phyloP scores from a whole-genome alignment of 2,888 invertebrate species.

The Eilema sororculum region DNA sequence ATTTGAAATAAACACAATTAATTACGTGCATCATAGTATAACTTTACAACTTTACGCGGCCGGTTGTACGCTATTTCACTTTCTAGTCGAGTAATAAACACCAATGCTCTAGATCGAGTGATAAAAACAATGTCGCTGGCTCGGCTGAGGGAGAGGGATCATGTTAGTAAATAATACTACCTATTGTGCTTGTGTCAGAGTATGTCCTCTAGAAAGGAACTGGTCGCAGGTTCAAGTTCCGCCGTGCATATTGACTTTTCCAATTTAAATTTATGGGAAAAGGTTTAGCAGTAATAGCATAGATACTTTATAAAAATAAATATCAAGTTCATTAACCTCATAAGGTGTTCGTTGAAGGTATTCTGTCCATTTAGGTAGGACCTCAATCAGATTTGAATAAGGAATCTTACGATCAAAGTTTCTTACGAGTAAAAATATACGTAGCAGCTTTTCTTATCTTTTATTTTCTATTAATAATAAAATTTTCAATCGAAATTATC shows the following conservation, averaged over 20 bases:
- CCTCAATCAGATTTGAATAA: neutral
- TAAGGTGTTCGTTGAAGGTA: neutral
- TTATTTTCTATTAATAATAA: no score
- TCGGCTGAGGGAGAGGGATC: constrained; percentile 49
- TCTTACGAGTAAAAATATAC: neutral
- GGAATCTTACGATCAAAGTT: no score
- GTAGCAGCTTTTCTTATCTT: neutral
- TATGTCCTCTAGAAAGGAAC: neutral
- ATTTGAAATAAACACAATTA: constrained; percentile 70
- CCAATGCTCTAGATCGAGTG: constrained; percentile 27
- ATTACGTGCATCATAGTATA: constrained; percentile 52
- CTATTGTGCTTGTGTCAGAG: constrained; percentile 10
- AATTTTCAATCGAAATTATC: no score
- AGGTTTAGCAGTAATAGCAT: neutral
- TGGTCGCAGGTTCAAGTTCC: no score
- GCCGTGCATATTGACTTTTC: no score
- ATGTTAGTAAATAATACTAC: constrained; percentile 45
- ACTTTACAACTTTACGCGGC: constrained; percentile 59
- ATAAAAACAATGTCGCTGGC: constrained; percentile 52
- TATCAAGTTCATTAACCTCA: neutral
- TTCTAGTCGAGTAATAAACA: constrained; percentile 62
- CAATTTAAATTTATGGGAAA: no score
- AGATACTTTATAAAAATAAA: neutral
- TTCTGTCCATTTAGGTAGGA: no score
- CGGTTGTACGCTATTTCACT: constrained; percentile 73